Evolutionary conservation across 2,797 vertebrate species (phyloP).

Genomic region (Rallus crepitans): DNA sequence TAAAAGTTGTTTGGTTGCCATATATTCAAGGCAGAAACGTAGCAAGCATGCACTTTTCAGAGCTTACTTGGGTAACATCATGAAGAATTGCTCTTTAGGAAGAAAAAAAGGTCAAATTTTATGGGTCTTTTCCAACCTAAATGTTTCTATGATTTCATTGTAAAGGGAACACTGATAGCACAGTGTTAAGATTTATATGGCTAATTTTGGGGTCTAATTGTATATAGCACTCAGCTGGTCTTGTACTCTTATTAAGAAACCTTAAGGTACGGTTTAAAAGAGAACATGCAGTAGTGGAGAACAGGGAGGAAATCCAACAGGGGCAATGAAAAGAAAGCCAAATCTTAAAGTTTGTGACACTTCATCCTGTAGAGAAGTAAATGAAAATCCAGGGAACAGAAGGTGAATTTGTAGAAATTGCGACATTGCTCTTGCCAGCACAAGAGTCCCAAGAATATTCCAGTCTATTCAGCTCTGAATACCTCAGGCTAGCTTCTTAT

Average conservation of each 20-base stretch:
- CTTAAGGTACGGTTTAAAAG: background rate
- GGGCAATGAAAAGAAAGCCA: background rate
- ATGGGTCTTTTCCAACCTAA: too few relatives aligned
- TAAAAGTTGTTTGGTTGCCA: background rate
- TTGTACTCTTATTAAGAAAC: background rate
- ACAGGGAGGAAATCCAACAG: background rate
- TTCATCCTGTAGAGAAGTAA: background rate
- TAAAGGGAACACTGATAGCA: background rate
- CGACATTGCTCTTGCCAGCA: background rate
- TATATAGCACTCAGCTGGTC: background rate
- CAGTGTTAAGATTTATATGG: background rate
- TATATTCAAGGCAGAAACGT: background rate
- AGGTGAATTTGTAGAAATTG: background rate
- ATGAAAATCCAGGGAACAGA: background rate
- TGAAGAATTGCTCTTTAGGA: background rate
- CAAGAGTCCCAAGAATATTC: background rate
- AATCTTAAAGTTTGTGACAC: background rate
- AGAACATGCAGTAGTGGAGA: background rate
- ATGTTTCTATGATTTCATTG: background rate
- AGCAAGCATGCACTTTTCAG: accelerated
- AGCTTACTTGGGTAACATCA: background rate
- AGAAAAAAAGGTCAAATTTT: too few relatives aligned
- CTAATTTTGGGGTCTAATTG: background rate
- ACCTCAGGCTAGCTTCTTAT: background rate
- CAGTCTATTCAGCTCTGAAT: background rate